Evolutionary conservation across 2,113 vertebrate species (phyloP).

Genomic region (Sigmodon hispidus): DNA sequence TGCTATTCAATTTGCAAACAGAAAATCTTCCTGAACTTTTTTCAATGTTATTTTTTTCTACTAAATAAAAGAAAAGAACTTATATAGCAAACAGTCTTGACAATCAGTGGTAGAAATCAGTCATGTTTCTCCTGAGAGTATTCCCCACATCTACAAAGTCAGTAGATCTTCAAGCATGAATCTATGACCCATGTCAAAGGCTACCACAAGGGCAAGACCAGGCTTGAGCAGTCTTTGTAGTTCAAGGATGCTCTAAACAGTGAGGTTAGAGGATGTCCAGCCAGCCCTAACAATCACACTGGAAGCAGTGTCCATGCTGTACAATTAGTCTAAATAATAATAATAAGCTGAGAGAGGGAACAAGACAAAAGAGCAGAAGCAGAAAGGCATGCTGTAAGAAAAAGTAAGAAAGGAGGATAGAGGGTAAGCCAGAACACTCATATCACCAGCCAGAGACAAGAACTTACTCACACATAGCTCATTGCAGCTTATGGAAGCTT

Average conservation of each 20-base stretch:
- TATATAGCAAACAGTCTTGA: neutral
- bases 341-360: accelerated
- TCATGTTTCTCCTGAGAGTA: neutral
- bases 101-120: neutral
- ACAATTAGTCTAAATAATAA: neutral
- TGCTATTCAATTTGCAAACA: neutral
- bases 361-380: accelerated
- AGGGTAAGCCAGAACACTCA: neutral
- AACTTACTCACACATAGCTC: neutral
- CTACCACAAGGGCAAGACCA: neutral
- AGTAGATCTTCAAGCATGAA: neutral
- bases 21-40: neutral
- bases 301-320: neutral
- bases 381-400: neutral
- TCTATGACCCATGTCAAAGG: neutral
- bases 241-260: neutral
- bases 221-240: neutral
- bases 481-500: neutral
- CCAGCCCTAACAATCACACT: neutral
- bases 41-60: neutral
- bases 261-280: neutral
- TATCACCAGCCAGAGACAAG: neutral
- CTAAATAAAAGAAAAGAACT: neutral
- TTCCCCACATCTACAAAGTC: neutral
- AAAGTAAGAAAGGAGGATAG: neutral